Evolutionary conservation across 2,113 vertebrate genomes (phyloP).

Genomic region (Gambusia affinis): DNA sequence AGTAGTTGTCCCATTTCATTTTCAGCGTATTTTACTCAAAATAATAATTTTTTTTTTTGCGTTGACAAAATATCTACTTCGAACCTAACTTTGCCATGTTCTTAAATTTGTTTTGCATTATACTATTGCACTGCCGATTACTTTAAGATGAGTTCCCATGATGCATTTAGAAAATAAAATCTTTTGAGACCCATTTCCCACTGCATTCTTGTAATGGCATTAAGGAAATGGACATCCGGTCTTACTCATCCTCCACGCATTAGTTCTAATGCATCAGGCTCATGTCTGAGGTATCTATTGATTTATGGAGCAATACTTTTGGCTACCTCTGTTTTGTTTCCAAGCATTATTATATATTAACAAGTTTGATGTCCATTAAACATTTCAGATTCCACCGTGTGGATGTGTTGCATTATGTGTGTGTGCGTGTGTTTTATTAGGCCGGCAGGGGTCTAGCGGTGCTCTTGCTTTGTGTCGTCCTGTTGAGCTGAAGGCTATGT

Average conservation of each 20-base stretch:
- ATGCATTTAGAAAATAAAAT: conserved; percentile 26
- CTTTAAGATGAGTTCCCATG: conserved; percentile 37
- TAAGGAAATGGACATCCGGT: conserved; percentile 20
- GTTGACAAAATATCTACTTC: neutral
- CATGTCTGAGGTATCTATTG: conserved; percentile 1
- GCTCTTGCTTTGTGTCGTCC: conserved; percentile 72
- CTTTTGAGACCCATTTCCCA: conserved; percentile 12
- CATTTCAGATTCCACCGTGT: neutral
- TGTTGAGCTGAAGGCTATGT: conserved; percentile 74
- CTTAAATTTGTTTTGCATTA: neutral
- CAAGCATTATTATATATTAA: neutral
- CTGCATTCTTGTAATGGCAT: conserved; percentile 23
- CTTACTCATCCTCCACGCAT: conserved; percentile 6
- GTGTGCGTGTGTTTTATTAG: conserved; percentile 65
- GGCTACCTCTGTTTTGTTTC: neutral
- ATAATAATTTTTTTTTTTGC: neutral
- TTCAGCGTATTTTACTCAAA: neutral
- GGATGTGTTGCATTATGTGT: conserved; percentile 28
- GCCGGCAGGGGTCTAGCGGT: conserved; percentile 72
- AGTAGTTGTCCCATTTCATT: neutral
- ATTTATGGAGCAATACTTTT: neutral
- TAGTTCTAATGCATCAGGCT: conserved; percentile 17
- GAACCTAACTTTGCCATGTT: neutral
- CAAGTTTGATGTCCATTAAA: neutral
- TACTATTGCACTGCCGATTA: neutral